phyloP scores from a whole-genome alignment of 2,113 vertebrate species.

The Pontoporia blainvillei region DNA sequence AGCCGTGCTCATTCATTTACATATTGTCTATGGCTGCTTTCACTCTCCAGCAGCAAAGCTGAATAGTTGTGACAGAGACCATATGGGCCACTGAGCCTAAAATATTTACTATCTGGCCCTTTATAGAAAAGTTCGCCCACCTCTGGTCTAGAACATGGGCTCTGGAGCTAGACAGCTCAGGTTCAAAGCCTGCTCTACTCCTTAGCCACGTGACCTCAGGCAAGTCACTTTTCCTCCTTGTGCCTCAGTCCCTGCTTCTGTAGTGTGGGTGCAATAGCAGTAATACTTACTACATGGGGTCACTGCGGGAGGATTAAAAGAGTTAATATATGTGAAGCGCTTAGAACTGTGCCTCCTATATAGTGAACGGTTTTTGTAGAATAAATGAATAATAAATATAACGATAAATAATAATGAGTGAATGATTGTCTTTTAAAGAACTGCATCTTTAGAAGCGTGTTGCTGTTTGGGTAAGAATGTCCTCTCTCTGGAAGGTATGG shows the following conservation, averaged over 20 bases:
- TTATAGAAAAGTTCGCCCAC: background rate
- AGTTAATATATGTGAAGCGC: background rate
- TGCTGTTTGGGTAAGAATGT: background rate
- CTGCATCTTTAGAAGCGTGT: background rate
- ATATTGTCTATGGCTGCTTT: rapidly evolving
- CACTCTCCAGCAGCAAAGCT: rapidly evolving
- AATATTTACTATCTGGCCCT: background rate
- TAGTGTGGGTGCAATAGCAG: background rate
- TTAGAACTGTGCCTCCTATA: background rate
- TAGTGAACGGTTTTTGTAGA: background rate
- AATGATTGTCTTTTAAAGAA: background rate
- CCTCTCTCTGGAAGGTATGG: background rate
- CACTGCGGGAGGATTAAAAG: background rate
- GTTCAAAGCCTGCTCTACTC: background rate
- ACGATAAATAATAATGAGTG: background rate
- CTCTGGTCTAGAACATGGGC: background rate
- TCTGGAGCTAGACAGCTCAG: background rate
- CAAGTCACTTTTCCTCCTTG: background rate
- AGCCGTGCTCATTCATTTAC: too few species aligned
- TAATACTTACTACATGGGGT: background rate
- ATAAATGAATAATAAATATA: background rate
- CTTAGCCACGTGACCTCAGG: background rate
- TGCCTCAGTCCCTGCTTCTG: background rate
- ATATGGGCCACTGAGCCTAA: background rate
- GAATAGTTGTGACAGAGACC: background rate